Conservation (phyloP, 1,140 invertebrate species). For the Psix sp. region DNA sequence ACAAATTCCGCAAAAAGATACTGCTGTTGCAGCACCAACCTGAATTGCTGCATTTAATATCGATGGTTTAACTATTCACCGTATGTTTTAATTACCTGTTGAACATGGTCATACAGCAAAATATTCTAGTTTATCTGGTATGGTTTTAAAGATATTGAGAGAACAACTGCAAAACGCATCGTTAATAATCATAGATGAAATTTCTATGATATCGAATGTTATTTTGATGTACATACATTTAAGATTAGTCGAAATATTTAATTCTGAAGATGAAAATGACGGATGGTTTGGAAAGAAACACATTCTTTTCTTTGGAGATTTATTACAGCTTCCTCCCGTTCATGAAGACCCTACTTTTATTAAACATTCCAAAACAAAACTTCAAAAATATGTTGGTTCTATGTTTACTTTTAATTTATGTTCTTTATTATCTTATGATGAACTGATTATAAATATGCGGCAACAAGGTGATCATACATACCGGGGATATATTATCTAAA, state of each 20-base stretch:
- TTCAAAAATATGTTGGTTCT: background rate
- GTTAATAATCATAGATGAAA: background rate
- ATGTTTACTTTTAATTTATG: background rate
- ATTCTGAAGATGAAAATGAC: background rate
- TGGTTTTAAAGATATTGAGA: background rate
- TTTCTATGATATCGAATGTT: background rate
- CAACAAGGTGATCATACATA: constrained; percentile 22
- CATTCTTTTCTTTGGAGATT: background rate
- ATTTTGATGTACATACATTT: background rate
- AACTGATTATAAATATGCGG: constrained; percentile 41
- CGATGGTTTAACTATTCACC: constrained; percentile 28
- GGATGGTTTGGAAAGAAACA: background rate
- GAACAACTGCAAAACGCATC: background rate
- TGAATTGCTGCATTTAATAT: constrained; percentile 33
- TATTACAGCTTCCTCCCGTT: background rate
- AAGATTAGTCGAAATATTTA: background rate
- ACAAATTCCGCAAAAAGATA: background rate
- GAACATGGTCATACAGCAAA: background rate
- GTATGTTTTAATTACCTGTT: background rate
- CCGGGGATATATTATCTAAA: constrained; percentile 30
- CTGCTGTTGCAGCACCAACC: background rate
- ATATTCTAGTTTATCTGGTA: background rate
- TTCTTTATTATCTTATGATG: constrained; percentile 19
- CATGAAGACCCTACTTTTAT: background rate
- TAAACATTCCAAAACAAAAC: background rate